Evolutionary conservation across 2,888 invertebrate species (phyloP).

Genomic region (Watsonalla cultraria): DNA sequence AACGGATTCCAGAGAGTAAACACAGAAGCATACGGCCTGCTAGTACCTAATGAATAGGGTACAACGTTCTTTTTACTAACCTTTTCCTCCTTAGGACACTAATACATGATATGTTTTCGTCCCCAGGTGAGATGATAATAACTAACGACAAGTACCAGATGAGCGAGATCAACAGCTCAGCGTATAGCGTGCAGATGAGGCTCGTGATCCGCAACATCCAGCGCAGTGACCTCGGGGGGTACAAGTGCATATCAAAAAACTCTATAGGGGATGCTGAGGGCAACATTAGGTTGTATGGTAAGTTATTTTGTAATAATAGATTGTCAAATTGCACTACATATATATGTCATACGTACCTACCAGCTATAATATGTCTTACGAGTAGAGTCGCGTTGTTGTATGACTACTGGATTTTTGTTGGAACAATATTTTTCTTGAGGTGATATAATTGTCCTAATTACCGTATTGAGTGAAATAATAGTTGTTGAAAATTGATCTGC

Average conservation of each 20-base stretch:
- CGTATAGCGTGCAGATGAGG: conserved; percentile 92
- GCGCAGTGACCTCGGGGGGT: conserved; percentile 88
- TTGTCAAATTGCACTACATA: too few relatives aligned
- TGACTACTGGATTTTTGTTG: too few relatives aligned
- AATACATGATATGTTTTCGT: conserved; percentile 3
- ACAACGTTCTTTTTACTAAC: not conserved
- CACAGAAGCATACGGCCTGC: too few relatives aligned
- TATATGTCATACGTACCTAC: too few relatives aligned
- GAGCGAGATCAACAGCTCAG: conserved; percentile 87
- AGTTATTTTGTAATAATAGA: conserved; percentile 47
- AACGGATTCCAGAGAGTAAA: too few relatives aligned
- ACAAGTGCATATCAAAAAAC: conserved; percentile 95
- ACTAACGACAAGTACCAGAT: conserved; percentile 91
- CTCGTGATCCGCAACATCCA: conserved; percentile 87
- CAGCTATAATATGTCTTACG: too few relatives aligned
- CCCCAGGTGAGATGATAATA: conserved; percentile 93
- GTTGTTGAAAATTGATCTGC: not conserved
- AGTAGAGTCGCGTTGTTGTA: too few relatives aligned
- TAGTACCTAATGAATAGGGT: not conserved
- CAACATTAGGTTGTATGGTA: conserved; percentile 92
- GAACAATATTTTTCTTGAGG: too few relatives aligned
- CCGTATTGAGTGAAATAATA: too few relatives aligned
- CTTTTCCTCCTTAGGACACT: too few relatives aligned
- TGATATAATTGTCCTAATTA: too few relatives aligned
- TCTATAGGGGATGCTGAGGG: conserved; percentile 95